Conservation (phyloP, 1,140 invertebrate species). For the Brachionus sp. region DNA sequence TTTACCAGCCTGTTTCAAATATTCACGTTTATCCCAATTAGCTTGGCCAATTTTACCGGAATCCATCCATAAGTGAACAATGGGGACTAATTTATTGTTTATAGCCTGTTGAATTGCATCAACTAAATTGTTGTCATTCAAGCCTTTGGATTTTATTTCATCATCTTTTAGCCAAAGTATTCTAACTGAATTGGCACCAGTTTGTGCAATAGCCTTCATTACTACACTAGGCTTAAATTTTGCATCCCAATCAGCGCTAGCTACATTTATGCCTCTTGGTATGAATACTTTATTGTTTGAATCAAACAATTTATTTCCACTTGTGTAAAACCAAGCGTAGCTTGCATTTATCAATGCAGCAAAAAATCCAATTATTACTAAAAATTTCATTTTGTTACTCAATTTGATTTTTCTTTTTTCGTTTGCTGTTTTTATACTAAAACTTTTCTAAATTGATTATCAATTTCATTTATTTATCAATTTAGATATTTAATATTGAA, state of each 20-base stretch:
- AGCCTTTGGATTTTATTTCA: background rate
- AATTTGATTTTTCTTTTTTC: too few species aligned
- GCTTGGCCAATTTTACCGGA: background rate
- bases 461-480: too few species aligned
- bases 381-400: background rate
- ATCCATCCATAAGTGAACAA: background rate
- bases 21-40: background rate
- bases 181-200: background rate
- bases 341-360: background rate
- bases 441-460: too few species aligned
- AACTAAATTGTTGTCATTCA: slow-evolving; percentile 7
- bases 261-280: background rate
- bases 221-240: background rate
- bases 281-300: background rate
- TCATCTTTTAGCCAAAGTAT: background rate
- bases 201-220: background rate
- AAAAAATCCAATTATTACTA: background rate
- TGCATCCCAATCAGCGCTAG: background rate
- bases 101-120: slow-evolving; percentile 4
- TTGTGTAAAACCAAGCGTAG: background rate
- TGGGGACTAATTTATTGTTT: background rate
- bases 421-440: too few species aligned
- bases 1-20: background rate
- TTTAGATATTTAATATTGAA: too few species aligned
- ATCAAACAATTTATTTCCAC: background rate